Evolutionary conservation across 1,140 invertebrate species (phyloP).

Genomic region (Oscheius sp.): DNA sequence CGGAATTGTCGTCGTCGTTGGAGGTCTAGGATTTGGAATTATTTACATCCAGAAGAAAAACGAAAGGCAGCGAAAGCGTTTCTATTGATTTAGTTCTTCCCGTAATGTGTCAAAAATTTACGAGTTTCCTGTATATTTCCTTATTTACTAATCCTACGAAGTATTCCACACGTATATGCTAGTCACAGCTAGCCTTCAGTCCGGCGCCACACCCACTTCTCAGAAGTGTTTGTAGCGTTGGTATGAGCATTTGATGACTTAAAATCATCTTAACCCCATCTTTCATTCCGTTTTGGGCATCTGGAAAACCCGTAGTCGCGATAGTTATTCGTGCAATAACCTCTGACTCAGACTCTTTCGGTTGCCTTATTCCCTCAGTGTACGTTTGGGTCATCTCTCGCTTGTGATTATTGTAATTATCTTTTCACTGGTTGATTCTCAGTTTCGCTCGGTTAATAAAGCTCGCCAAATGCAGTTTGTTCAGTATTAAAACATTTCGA

Average conservation of each 20-base stretch:
- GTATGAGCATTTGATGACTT: conserved; percentile 6
- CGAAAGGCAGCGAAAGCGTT: conserved; percentile 51
- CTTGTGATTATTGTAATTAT: too few species aligned
- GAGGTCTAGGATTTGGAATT: conserved; percentile 52
- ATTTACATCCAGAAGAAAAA: conserved; percentile 52
- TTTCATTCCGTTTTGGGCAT: too few species aligned
- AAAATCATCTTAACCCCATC: neutral
- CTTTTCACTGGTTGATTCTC: too few species aligned
- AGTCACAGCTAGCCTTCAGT: neutral
- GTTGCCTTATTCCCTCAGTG: neutral
- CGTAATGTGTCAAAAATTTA: too few species aligned
- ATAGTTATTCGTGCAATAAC: too few species aligned
- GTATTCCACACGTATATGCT: neutral
- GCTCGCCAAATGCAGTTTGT: too few species aligned
- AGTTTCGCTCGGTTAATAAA: too few species aligned
- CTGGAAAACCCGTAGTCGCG: too few species aligned
- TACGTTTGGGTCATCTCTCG: neutral
- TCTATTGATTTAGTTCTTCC: conserved; percentile 44
- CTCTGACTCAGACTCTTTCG: neutral
- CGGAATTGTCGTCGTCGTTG: conserved; percentile 53
- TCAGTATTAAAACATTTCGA: too few species aligned
- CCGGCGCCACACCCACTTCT: neutral
- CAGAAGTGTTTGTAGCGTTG: neutral
- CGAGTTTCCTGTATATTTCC: conserved; percentile 2
- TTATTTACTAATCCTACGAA: neutral